These are phyloP conservation scores for Mythimna pallens DNA, from an alignment of 2,888 invertebrate species.

Conservation along the genomic window DNA sequence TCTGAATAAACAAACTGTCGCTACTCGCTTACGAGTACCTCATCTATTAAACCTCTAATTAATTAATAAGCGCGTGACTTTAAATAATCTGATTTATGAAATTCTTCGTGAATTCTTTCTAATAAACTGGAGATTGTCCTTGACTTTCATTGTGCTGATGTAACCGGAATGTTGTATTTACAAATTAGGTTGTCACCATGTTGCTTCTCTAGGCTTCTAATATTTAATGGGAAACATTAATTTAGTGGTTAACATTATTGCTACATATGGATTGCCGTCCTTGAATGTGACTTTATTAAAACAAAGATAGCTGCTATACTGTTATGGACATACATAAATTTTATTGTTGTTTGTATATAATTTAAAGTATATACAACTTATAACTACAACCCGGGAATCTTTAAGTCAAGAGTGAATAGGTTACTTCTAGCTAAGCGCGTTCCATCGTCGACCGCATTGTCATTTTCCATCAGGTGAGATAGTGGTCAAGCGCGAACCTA, in stretches of 20 bases:
- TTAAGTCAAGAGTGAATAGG: too few species aligned
- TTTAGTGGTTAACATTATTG: slow-evolving; percentile 12
- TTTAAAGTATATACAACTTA: too few species aligned
- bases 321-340: too few species aligned
- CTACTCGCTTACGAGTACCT: background rate
- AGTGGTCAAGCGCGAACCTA: too few species aligned
- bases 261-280: background rate
- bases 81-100: slow-evolving; percentile 13
- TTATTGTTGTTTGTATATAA: too few species aligned
- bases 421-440: too few species aligned
- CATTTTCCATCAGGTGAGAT: too few species aligned
- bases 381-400: too few species aligned
- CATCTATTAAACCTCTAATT: slow-evolving; percentile 7
- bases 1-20: background rate
- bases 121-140: slow-evolving; percentile 35
- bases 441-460: too few species aligned
- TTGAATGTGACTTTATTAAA: background rate
- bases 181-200: slow-evolving; percentile 43
- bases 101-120: slow-evolving; percentile 15
- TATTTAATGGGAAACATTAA: slow-evolving; percentile 19
- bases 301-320: too few species aligned
- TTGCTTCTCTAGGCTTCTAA: slow-evolving; percentile 7
- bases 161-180: slow-evolving; percentile 40
- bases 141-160: slow-evolving; percentile 48
- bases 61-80: slow-evolving; percentile 4